A percentile compares a stretch with the other conserved stretches of the same genome.
These are phyloP conservation scores for Heteractis magnifica DNA, from an alignment of 92 coral and sea anemone genomes.

Conservation along the genomic window DNA sequence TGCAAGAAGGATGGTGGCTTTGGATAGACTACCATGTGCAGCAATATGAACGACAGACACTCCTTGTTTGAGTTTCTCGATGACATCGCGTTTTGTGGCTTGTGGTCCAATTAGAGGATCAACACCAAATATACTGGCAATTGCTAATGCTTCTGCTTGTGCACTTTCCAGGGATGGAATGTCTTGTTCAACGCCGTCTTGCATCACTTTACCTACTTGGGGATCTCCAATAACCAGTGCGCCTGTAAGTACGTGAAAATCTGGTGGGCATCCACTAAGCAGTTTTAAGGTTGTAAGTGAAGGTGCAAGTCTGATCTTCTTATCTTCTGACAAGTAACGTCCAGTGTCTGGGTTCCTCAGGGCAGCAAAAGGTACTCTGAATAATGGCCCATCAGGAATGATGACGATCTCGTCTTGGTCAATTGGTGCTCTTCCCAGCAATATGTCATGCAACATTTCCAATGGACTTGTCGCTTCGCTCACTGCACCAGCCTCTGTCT, in stretches of 20 bases:
- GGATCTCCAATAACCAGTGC: conserved; percentile 32
- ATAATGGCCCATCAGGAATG: conserved; percentile 23
- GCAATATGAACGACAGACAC: conserved; percentile 5
- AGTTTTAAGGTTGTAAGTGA: conserved; percentile 11
- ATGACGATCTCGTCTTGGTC: conserved; percentile 20
- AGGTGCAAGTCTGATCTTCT: conserved; percentile 24
- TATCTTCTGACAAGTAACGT: conserved; percentile 2
- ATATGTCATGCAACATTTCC: not conserved
- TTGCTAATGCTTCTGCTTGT: not conserved
- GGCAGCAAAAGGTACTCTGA: conserved; percentile 27
- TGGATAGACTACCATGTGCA: not conserved
- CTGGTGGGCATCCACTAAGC: not conserved
- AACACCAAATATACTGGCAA: conserved; percentile 11
- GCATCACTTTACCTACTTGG: conserved; percentile 10
- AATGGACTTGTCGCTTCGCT: not conserved
- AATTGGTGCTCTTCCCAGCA: not conserved
- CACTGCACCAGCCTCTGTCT: not conserved
- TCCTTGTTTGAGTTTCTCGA: not conserved
- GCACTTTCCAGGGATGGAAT: not conserved
- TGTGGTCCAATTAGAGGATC: conserved; percentile 14
- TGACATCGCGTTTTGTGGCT: not conserved
- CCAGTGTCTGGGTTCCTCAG: conserved; percentile 16
- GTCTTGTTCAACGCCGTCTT: not conserved
- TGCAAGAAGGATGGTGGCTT: not conserved
- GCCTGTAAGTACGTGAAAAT: conserved; percentile 14